A percentile compares a stretch with the other conserved stretches of the same genome.
phyloP scores from a whole-genome alignment of 2,113 vertebrate genomes.

The Triplophysa siluroides region DNA sequence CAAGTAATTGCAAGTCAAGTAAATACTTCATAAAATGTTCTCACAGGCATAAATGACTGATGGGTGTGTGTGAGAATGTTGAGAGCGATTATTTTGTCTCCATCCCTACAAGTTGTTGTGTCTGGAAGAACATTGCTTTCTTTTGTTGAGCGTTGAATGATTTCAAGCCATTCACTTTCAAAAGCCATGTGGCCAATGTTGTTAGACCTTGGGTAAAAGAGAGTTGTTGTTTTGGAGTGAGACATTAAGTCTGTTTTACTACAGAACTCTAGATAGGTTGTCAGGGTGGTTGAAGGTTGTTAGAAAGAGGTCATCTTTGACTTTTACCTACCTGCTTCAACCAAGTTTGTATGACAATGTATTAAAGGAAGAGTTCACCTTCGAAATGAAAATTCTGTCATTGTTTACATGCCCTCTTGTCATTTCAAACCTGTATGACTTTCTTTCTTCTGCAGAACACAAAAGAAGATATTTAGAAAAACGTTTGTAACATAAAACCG shows the following conservation, averaged over 20 bases:
- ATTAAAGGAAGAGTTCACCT: no score
- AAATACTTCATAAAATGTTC: conserved; percentile 1
- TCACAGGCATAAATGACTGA: conserved; percentile 2
- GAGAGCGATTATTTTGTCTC: background rate
- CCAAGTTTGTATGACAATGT: background rate
- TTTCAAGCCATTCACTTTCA: background rate
- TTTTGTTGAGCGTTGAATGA: background rate
- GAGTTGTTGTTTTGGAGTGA: conserved; percentile 6
- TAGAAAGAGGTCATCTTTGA: background rate
- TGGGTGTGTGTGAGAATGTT: background rate
- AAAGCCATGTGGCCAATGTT: background rate
- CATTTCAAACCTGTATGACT: no score
- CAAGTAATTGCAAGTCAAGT: conserved; percentile 21
- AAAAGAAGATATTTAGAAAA: no score
- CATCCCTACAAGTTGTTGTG: conserved; percentile 17
- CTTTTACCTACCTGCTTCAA: background rate
- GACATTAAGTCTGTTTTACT: background rate
- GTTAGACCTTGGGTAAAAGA: background rate
- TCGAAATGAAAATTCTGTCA: no score
- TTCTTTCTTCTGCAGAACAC: no score
- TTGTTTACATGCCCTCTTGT: no score
- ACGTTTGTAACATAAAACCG: no score
- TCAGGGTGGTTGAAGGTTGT: background rate
- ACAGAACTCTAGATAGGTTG: background rate
- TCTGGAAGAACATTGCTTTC: conserved; percentile 5